Percentiles rank a stretch among this genome's conserved stretches.
Evolutionary conservation across 2,797 vertebrate genomes (phyloP).

Genomic region (Arnoldichthys spilopterus): DNA sequence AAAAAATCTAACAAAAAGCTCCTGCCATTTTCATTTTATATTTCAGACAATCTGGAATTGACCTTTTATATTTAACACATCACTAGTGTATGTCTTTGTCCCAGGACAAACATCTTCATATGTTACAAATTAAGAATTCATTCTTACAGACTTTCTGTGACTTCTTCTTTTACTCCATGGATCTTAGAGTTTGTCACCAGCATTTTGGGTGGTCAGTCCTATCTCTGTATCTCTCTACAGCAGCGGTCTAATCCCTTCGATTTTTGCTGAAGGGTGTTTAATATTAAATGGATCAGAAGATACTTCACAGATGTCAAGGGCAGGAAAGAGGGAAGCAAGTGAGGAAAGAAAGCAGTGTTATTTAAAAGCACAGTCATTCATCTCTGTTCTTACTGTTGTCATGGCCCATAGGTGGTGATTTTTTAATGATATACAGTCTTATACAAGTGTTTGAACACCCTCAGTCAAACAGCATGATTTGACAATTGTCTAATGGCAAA

Average conservation of each 20-base stretch:
- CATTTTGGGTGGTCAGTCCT: constrained; percentile 17
- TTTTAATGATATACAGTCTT: too few species aligned
- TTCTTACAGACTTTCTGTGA: background rate
- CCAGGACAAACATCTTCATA: background rate
- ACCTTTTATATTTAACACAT: background rate
- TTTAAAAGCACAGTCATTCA: background rate
- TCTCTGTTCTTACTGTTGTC: background rate
- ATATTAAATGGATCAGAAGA: constrained; percentile 20
- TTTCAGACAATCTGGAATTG: background rate
- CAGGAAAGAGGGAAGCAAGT: background rate
- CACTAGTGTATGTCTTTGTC: background rate
- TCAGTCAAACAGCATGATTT: too few species aligned
- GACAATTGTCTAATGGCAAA: too few species aligned
- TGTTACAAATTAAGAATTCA: background rate
- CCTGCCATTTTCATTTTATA: background rate
- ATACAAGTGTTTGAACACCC: too few species aligned
- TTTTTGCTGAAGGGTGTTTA: background rate
- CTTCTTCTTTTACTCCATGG: background rate
- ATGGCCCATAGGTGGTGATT: too few species aligned
- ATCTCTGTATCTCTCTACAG: background rate
- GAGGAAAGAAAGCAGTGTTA: background rate
- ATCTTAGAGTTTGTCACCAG: background rate
- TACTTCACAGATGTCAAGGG: constrained; percentile 1
- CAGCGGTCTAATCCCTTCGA: background rate
- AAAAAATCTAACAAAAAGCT: background rate